phyloP scores from a whole-genome alignment of 1,140 invertebrate genomes.

The Apis mellifera region Amel_HAv3.1 CM009937.2:2643001-2643500 shows the following conservation, averaged over 20 bases:
- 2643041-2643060: constrained; percentile 50
- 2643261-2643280: constrained; percentile 37
- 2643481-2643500: constrained; percentile 17
- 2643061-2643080: constrained; percentile 42
- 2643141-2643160: not conserved
- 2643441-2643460: not conserved
- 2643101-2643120: constrained; percentile 23
- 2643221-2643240: too few species aligned
- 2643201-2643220: constrained; percentile 4
- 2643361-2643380: not conserved
- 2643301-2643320: not conserved
- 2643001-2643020: not conserved
- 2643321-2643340: too few species aligned
- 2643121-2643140: constrained; percentile 46
- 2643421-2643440: constrained; percentile 17
- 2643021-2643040: constrained; percentile 27
- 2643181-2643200: constrained; percentile 9
- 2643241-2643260: constrained; percentile 59
- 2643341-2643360: not conserved
- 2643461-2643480: not conserved
- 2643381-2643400: not conserved
- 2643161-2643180: not conserved
- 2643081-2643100: not conserved
- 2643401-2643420: not conserved
- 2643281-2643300: not conserved